Conservation (phyloP, 2,888 invertebrate genomes). For the Synanthedon tipuliformis region DNA sequence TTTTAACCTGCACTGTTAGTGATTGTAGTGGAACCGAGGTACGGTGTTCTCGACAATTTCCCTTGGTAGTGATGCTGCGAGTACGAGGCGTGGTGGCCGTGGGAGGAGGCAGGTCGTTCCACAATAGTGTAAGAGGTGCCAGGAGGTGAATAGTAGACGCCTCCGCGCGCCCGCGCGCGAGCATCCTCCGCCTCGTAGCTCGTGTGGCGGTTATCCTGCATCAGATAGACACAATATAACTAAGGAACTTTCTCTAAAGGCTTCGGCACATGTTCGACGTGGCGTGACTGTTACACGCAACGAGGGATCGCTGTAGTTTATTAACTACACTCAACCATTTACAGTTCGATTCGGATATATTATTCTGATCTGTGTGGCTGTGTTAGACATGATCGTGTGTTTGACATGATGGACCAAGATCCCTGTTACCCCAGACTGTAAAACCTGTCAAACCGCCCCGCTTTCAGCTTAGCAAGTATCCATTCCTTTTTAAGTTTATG, state of each 20-base stretch:
- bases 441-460: no score
- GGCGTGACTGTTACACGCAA: no score
- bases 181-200: conserved; percentile 65
- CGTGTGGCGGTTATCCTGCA: conserved; percentile 58
- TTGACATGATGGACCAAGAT: no score
- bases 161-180: conserved; percentile 71
- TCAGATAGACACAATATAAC: no score
- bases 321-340: no score
- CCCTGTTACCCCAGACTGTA: no score
- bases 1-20: conserved; percentile 51
- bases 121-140: conserved; percentile 91
- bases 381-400: no score
- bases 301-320: no score
- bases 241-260: neutral
- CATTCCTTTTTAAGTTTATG: no score
- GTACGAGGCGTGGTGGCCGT: conserved; percentile 73
- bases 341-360: no score
- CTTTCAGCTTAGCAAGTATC: no score
- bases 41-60: conserved; percentile 71
- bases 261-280: neutral
- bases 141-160: conserved; percentile 87
- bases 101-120: conserved; percentile 80
- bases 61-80: conserved; percentile 72
- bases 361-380: no score
- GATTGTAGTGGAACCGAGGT: conserved; percentile 76